phyloP scores from a whole-genome alignment of 2,113 vertebrate species.

The Scophthalmus maximus region DNA sequence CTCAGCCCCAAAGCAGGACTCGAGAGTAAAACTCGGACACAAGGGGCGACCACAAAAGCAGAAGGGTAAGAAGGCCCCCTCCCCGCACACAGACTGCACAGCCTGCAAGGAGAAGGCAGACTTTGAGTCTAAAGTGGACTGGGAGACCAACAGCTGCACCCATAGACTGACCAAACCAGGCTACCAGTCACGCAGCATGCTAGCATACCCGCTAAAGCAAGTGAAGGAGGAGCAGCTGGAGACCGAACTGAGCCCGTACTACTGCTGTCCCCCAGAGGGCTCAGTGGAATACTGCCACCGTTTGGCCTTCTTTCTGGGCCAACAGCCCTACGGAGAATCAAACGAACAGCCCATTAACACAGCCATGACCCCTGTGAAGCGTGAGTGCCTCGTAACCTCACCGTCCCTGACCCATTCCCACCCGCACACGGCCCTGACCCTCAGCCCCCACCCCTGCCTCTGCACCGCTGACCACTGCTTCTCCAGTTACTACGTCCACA shows the following conservation, averaged over 20 bases:
- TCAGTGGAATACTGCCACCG: slow-evolving; percentile 88
- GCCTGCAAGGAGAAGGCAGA: slow-evolving; percentile 84
- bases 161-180: slow-evolving; percentile 75
- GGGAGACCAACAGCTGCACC: slow-evolving; percentile 67
- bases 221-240: slow-evolving; percentile 84
- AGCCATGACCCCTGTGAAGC: slow-evolving; percentile 86
- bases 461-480: slow-evolving; percentile 83
- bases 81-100: slow-evolving; percentile 76
- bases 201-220: slow-evolving; percentile 79
- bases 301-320: slow-evolving; percentile 91
- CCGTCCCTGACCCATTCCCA: slow-evolving; percentile 77
- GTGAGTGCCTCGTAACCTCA: slow-evolving; percentile 87
- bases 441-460: slow-evolving; percentile 84
- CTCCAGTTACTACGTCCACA: slow-evolving; percentile 85
- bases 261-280: slow-evolving; percentile 83
- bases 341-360: slow-evolving; percentile 69
- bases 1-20: slow-evolving; percentile 47
- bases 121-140: slow-evolving; percentile 78
- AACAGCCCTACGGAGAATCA: slow-evolving; percentile 73
- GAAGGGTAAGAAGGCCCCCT: slow-evolving; percentile 44
- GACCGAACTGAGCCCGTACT: slow-evolving; percentile 81
- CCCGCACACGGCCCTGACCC: slow-evolving; percentile 77
- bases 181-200: slow-evolving; percentile 79
- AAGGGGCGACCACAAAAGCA: slow-evolving; percentile 60
- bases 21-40: slow-evolving; percentile 81